Conservation (phyloP, 2,797 vertebrate genomes). For the Gorsachius magnificus region DNA sequence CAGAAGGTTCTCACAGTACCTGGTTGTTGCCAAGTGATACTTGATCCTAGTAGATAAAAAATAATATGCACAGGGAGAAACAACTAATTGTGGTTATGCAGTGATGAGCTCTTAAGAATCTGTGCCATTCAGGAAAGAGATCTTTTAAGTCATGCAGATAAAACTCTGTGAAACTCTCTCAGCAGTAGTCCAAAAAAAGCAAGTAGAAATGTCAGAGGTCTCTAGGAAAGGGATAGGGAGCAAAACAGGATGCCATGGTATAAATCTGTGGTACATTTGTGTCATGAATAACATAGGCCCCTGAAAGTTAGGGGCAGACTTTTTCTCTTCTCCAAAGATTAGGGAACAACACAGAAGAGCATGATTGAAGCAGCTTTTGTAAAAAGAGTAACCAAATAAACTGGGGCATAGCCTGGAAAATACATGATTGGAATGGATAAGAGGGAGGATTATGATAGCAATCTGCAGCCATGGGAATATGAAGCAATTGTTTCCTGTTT, state of each 20-base stretch:
- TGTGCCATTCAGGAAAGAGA: neutral
- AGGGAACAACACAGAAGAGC: neutral
- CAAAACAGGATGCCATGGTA: neutral
- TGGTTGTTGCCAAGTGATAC: neutral
- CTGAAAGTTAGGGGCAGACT: neutral
- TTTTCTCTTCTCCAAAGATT: neutral
- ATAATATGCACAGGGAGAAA: neutral
- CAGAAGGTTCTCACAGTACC: neutral
- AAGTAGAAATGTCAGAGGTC: neutral
- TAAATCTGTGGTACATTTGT: neutral
- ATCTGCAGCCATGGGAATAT: neutral
- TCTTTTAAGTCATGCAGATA: neutral
- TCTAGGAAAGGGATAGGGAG: neutral
- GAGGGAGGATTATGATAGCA: neutral
- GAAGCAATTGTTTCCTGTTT: neutral
- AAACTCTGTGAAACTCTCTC: neutral
- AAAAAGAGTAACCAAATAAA: neutral
- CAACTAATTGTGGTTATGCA: neutral
- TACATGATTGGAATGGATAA: neutral
- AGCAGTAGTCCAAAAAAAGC: neutral
- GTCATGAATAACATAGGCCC: neutral
- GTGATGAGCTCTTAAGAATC: neutral
- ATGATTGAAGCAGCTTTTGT: neutral
- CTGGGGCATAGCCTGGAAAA: neutral
- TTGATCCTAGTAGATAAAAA: neutral